Conservation (phyloP, 2,797 vertebrate genomes). For the Acanthurus lineatus region DNA sequence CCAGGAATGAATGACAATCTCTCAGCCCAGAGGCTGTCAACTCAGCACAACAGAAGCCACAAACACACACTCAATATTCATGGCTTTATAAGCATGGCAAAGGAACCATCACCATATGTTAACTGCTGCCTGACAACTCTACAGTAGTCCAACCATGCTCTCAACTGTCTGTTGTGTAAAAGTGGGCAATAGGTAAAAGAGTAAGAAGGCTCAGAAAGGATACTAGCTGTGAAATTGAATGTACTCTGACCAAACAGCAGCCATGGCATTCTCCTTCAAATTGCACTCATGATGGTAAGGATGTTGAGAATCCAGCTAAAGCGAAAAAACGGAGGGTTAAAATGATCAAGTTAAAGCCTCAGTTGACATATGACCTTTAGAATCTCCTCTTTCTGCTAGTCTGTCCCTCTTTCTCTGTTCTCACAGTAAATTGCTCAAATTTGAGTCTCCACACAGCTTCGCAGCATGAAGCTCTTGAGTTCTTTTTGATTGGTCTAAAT, state of each 20-base stretch:
- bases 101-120: constrained; percentile 46
- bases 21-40: constrained; percentile 69
- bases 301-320: constrained; percentile 25
- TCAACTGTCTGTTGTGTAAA: constrained; percentile 24
- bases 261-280: constrained; percentile 36
- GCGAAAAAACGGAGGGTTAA: constrained; percentile 31
- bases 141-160: constrained; percentile 6
- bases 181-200: constrained; percentile 13
- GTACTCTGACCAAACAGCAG: constrained; percentile 18
- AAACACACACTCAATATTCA: constrained; percentile 72
- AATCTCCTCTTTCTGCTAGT: neutral
- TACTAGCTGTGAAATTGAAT: constrained; percentile 23
- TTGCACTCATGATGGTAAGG: constrained; percentile 25
- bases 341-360: constrained; percentile 16
- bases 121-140: constrained; percentile 27
- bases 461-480: neutral
- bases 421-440: constrained; percentile 3
- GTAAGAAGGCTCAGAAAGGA: constrained; percentile 19
- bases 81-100: constrained; percentile 48
- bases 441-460: constrained; percentile 22
- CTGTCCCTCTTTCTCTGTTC: neutral
- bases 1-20: constrained; percentile 68
- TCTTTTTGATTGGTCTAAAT: constrained; percentile 37
- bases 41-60: constrained; percentile 61
- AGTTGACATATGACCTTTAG: constrained; percentile 35